phyloP scores from a whole-genome alignment of 2,797 vertebrate species.

The Gambelia wislizenii region DNA sequence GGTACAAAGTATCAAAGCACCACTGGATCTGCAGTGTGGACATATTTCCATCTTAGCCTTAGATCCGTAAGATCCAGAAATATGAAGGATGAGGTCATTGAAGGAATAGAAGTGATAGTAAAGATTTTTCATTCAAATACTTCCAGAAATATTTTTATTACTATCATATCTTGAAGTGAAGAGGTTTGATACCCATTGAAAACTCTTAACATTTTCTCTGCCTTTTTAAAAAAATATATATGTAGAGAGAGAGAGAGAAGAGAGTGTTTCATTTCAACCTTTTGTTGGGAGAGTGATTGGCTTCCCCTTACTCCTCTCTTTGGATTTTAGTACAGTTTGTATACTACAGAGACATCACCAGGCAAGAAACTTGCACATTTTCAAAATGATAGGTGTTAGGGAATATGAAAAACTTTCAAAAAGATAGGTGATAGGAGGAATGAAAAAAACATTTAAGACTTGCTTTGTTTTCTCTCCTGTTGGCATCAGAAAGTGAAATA shows the following conservation, averaged over 20 bases:
- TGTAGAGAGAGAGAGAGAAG: too few species aligned
- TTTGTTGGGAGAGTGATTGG: too few species aligned
- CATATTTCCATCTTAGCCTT: neutral
- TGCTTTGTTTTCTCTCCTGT: neutral
- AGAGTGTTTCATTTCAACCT: too few species aligned
- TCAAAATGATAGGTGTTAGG: neutral
- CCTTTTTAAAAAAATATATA: too few species aligned
- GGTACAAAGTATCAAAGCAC: neutral
- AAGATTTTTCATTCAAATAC: neutral
- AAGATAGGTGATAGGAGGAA: neutral
- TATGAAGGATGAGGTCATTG: neutral
- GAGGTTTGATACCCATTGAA: neutral
- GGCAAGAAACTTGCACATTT: neutral
- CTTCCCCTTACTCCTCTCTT: too few species aligned
- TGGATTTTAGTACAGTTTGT: too few species aligned
- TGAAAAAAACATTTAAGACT: neutral
- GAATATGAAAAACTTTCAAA: neutral
- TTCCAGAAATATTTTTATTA: neutral
- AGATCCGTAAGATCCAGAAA: neutral
- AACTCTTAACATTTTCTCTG: too few species aligned
- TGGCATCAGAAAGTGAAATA: neutral
- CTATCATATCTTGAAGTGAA: neutral
- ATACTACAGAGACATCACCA: neutral
- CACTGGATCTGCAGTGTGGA: neutral
- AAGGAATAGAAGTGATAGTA: neutral